Evolutionary conservation across 2,797 vertebrate genomes (phyloP), one percentile per base, ranked within the genome.

Genomic region (Poecilia gillii): DNA sequence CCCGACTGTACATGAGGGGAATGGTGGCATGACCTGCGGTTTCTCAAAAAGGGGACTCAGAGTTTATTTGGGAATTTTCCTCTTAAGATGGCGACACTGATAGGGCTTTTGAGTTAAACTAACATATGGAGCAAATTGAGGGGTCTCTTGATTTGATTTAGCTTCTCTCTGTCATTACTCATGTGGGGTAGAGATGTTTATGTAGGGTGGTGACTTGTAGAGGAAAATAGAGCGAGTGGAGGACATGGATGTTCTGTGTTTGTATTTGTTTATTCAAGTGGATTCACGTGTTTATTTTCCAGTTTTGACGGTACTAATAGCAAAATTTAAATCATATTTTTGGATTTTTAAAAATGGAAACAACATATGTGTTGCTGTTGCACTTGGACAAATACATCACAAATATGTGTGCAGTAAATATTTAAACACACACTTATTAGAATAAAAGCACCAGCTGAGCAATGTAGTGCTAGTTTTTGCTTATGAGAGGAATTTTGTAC

Each of bases 121-220:
- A 89, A 92, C 94, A 95, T 92, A 88, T 95, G 95, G 93, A 94
- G 90, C 82, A 80, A 94, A 95, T 94, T 91, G 89, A 93, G 74
- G 79, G 62, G 78, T 78, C 75, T 84, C 79, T 87, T 92, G 88
- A 90, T 92, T 92, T 92, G 78, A 90, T 94, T 91, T 87, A 55
- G 86, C 81, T 88, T 76, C 81, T 85, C 86, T 92, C 91, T 94
- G 85, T 92, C 82, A 78, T 88, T 85, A 86, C 88, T 87, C 74
- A 81, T 87, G 88, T 89, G 84, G 87, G 83, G 86, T 73, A 79
- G 84, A 85, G 81, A 83, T 84, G 81, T 91, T 89, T 89, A 89
- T 89, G 89, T 82, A 86, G 92, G 72, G 76, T 82, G 90, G 88
- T 85, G 84, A 87, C 80, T 66, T 73, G 55, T 64, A 79, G 85